Evolutionary conservation across 2,797 vertebrate species (phyloP), one percentile per base, ranked within the genome.

Genomic region (Thripadectes ignobilis): DNA sequence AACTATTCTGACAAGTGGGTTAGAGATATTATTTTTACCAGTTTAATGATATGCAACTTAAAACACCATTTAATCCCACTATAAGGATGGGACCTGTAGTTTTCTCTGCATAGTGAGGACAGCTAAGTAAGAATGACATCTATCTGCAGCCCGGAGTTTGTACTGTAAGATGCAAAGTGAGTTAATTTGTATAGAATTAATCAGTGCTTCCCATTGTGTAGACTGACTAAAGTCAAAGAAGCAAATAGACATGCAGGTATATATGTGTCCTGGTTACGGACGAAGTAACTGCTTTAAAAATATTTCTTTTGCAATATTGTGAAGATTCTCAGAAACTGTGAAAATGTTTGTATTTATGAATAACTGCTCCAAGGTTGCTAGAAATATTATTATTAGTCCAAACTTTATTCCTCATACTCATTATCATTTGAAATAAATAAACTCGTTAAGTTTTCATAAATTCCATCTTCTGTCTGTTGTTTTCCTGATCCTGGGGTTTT

Each of bases 371-470:
- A 91, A 77, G 34, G 30, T 32, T 74, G 18, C 18, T 72, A 43
- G 54, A 57, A 77, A 45, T 30, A 51, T 65, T 34, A 38, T 88
- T 84, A 58, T 68, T n/a, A 78, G 24, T 17, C 34, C 20, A 75
- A 80, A 89, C 2, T 76, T 89, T 81, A 83, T 74, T 94, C 74
- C 38, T 41, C 9, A 38, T 51, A 36, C 17, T 81, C 55, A 65
- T 92, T 90, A 92, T 58, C 0, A 85, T 94, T 77, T 76, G 75
- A 89, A 88, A 96, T 89, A 89, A 92, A 94, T 65, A 75, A 30
- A 34, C 34, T 85, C 4, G 4, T 94, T 89, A 95, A 55, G 26
- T 89, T 96, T 94, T 94, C 68, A 93, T 82, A 82, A 82, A 95
- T 89, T 89, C 52, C 13, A 21, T 65, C 62, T 88, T 94, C 49